Evolutionary conservation across 1,140 invertebrate species (phyloP), one percentile per base, ranked within the genome.

Genomic region (Drosophila mojavensis): DNA sequence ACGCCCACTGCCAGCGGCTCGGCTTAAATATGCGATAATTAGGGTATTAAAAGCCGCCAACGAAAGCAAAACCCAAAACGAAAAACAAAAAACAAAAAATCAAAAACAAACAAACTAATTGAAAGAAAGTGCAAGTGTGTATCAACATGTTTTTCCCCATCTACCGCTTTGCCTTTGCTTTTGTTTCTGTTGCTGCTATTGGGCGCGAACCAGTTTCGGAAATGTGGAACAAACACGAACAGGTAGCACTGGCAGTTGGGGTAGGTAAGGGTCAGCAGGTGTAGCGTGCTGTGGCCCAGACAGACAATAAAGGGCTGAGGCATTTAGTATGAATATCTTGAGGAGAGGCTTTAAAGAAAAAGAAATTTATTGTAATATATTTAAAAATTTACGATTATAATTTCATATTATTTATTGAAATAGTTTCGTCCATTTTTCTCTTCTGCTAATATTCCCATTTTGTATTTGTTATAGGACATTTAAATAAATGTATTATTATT

Each of bases 81-180:
- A 71, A 4, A 73, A 76, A 75, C 39, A 67, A 68, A 30, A 30
- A 4, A 4, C 4, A 41, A 55, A 41, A 62, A 30, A 4, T 30
- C 4, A 41, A 55, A 41, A 62, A 51, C 68, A 72, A 50, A 13
- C 26, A 68, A 67, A 83, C 77, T 88, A 83, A 86, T 86, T 79
- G 76, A 88, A 86, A 72, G 83, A 86, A 86, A 86, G 83, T 88
- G 83, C 83, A 86, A 86, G 83, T 86, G 76, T 72, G 75, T 79
- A 13, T 55, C 15, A 47, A 41, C 39, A 26, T 50, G 41, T 50
- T 26, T 17, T 36, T 55, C 7, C 0, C 13, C 26, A 26, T 51
- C 28, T 30, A 24, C 28, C 4, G 28, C 28, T 30, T 28, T 51
- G 50, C 24, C 13, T 58, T 43, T 41, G 33, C 33, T 41, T 26